A percentile compares a stretch with the other conserved stretches of the same genome.
phyloP scores from a whole-genome alignment of 1,140 invertebrate species.

The Caenorhabditis latens region DNA sequence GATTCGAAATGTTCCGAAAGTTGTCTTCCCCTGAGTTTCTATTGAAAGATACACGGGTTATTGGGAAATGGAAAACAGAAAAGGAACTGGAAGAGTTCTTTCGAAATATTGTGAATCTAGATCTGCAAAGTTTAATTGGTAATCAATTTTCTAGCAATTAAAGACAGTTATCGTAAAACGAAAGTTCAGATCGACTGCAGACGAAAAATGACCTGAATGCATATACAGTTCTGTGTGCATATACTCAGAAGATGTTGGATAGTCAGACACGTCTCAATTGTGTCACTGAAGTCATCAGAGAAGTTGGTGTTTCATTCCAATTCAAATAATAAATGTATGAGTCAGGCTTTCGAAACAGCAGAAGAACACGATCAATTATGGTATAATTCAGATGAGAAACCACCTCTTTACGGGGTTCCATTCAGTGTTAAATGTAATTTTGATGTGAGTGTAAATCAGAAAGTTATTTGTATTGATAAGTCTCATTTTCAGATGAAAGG shows the following conservation, averaged over 20 bases:
- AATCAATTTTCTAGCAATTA: not conserved
- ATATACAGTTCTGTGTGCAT: conserved; percentile 6
- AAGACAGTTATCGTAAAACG: not conserved
- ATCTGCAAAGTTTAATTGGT: conserved; percentile 13
- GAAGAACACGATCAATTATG: not conserved
- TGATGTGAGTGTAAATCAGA: conserved; percentile 64
- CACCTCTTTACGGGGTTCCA: conserved; percentile 74
- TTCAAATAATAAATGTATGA: not conserved
- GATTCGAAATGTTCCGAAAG: not conserved
- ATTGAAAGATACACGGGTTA: not conserved
- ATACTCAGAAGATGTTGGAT: conserved; percentile 5
- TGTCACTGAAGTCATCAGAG: not conserved
- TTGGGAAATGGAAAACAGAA: conserved; percentile 1
- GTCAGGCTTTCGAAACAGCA: conserved; percentile 18
- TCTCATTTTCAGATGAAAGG: not conserved
- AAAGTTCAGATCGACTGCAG: not conserved
- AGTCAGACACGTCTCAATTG: conserved; percentile 15
- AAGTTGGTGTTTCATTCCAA: not conserved
- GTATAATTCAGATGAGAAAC: conserved; percentile 65
- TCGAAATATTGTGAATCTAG: not conserved
- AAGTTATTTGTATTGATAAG: not conserved
- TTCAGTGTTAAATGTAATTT: conserved; percentile 77
- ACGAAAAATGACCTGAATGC: conserved; percentile 21
- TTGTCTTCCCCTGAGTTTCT: not conserved
- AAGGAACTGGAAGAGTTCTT: not conserved